phyloP scores from a whole-genome alignment of 2,113 vertebrate genomes.

The Galeopterus variegatus region DNA sequence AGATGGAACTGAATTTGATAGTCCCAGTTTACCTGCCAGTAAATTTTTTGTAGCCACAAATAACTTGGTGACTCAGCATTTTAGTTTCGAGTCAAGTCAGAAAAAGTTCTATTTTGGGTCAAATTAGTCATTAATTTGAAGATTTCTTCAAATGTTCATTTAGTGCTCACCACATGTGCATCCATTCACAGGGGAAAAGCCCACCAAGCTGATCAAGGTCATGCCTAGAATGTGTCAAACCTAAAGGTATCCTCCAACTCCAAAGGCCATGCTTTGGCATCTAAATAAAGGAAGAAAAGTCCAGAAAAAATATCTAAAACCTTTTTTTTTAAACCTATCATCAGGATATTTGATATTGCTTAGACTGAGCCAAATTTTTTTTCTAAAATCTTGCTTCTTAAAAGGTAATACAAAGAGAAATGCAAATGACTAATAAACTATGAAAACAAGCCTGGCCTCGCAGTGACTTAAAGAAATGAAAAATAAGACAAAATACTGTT shows the following conservation, averaged over 20 bases:
- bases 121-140: background rate
- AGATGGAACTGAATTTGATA: constrained; percentile 70
- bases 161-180: too few relatives aligned
- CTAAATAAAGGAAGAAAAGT: background rate
- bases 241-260: background rate
- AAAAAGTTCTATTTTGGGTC: constrained; percentile 17
- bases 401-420: constrained; percentile 49
- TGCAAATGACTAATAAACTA: background rate
- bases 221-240: fast-evolving
- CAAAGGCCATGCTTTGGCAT: background rate
- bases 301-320: background rate
- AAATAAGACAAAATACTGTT: constrained; percentile 24
- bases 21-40: constrained; percentile 53
- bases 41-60: constrained; percentile 65
- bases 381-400: constrained; percentile 62
- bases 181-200: background rate
- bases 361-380: background rate
- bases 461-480: background rate
- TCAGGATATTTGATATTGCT: constrained; percentile 26
- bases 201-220: background rate
- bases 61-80: constrained; percentile 47
- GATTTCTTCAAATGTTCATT: background rate
- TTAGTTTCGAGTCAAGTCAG: constrained; percentile 39
- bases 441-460: background rate
- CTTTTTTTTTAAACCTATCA: background rate